Evolutionary conservation across 2,888 invertebrate species (phyloP).

Genomic region (Branchellion lobata): DNA sequence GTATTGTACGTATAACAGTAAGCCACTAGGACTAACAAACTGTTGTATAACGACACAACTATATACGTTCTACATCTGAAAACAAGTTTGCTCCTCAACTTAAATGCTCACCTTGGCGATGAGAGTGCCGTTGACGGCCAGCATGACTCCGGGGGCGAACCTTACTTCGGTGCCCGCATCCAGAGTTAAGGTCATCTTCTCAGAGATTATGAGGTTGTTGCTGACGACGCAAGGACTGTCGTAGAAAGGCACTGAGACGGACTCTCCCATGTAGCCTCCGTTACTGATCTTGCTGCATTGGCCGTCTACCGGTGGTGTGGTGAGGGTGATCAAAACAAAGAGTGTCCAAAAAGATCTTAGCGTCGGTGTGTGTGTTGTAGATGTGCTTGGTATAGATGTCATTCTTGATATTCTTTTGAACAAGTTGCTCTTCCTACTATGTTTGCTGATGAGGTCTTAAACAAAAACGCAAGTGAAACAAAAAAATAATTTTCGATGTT

Average conservation of each 20-base stretch:
- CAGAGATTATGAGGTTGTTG: conserved; percentile 74
- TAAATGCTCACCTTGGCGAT: conserved; percentile 79
- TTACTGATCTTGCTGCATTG: conserved; percentile 40
- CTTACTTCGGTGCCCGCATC: conserved; percentile 86
- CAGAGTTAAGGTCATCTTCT: conserved; percentile 77
- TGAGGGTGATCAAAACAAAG: background rate
- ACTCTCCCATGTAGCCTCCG: conserved; percentile 44
- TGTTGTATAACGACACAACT: too few species aligned
- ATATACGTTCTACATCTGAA: too few species aligned
- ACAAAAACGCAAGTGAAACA: too few species aligned
- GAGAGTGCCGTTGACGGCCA: conserved; percentile 85
- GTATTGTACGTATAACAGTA: too few species aligned
- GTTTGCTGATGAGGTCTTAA: too few species aligned
- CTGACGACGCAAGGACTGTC: conserved; percentile 51
- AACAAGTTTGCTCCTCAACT: too few species aligned
- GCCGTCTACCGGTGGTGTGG: background rate
- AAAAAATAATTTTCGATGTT: too few species aligned
- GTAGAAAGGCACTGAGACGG: conserved; percentile 12
- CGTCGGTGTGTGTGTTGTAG: too few species aligned
- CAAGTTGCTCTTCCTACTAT: too few species aligned
- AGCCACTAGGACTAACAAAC: too few species aligned
- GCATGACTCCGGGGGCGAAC: conserved; percentile 87
- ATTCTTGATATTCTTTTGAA: too few species aligned
- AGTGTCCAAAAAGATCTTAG: background rate
- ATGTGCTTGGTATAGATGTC: too few species aligned